A percentile compares a stretch with the other conserved stretches of the same genome.
These are phyloP conservation scores for Plebejus argus DNA, from an alignment of 2,888 invertebrate species.

Conservation along the genomic window DNA sequence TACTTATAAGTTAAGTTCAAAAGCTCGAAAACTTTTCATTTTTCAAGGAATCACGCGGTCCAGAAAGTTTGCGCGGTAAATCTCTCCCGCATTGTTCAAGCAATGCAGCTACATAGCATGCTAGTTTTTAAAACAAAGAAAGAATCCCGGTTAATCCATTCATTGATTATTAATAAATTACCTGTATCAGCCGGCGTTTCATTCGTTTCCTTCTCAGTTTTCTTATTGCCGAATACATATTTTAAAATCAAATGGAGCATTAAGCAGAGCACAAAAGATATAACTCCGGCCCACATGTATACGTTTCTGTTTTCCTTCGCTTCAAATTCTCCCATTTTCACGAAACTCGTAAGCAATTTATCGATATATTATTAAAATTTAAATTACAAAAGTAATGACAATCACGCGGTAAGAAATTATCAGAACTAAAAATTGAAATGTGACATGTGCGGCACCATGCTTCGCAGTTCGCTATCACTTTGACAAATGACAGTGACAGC, in stretches of 20 bases:
- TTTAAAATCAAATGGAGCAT: conserved; percentile 67
- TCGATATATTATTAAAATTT: conserved; percentile 39
- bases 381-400: conserved; percentile 42
- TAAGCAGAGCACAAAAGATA: conserved; percentile 58
- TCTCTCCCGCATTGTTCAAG: neutral
- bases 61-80: conserved; percentile 23
- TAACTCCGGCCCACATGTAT: conserved; percentile 57
- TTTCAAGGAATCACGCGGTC: conserved; percentile 5
- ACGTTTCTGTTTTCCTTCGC: conserved; percentile 62
- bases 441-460: conserved; percentile 35
- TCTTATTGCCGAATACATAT: conserved; percentile 61
- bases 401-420: conserved; percentile 66
- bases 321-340: conserved; percentile 72
- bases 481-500: neutral
- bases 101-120: neutral
- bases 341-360: conserved; percentile 55
- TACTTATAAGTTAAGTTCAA: neutral
- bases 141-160: neutral
- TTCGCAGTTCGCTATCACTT: neutral
- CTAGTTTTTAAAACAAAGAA: neutral
- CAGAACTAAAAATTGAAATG: conserved; percentile 44
- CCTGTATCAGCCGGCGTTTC: conserved; percentile 67
- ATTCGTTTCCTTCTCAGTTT: conserved; percentile 60
- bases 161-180: conserved; percentile 45
- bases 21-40: conserved; percentile 2